Conservation (phyloP, 2,113 vertebrate species). For the Thymallus thymallus region DNA sequence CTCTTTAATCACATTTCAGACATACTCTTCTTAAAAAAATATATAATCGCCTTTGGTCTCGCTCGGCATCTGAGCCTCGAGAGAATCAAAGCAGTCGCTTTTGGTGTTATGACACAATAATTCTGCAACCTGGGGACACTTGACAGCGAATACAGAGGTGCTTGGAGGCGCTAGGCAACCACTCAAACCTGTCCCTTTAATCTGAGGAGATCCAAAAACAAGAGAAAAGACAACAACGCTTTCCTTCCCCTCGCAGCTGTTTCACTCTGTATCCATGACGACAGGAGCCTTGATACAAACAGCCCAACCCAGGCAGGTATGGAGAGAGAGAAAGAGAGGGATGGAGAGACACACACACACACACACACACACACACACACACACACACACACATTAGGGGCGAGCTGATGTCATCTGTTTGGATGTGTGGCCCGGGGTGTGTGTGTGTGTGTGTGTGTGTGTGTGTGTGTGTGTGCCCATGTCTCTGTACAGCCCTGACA, state of each 20-base stretch:
- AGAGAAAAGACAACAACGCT: background rate
- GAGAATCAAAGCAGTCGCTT: constrained; percentile 43
- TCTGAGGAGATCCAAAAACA: constrained; percentile 12
- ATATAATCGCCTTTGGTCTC: background rate
- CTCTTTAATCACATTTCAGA: constrained; percentile 53
- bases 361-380: background rate
- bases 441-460: constrained; percentile 27
- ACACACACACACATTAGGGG: constrained; percentile 46
- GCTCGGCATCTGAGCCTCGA: constrained; percentile 31
- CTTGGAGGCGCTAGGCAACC: constrained; percentile 11
- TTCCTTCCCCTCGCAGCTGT: constrained; percentile 29
- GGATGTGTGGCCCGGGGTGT: constrained; percentile 12
- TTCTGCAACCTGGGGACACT: constrained; percentile 23
- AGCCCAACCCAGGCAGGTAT: constrained; percentile 21
- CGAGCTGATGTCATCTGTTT: constrained; percentile 66
- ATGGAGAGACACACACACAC: background rate
- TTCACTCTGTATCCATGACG: constrained; percentile 12
- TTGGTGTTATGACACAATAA: background rate
- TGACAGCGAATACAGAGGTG: constrained; percentile 19
- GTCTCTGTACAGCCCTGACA: constrained; percentile 18
- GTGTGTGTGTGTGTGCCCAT: constrained; percentile 24
- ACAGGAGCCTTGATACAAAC: background rate
- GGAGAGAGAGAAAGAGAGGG: constrained; percentile 12
- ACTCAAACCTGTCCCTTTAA: constrained; percentile 29
- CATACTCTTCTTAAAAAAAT: constrained; percentile 10